Evolutionary conservation across 2,888 invertebrate species (phyloP), one percentile per base, ranked within the genome.

Genomic region (Cordilura impudica): DNA sequence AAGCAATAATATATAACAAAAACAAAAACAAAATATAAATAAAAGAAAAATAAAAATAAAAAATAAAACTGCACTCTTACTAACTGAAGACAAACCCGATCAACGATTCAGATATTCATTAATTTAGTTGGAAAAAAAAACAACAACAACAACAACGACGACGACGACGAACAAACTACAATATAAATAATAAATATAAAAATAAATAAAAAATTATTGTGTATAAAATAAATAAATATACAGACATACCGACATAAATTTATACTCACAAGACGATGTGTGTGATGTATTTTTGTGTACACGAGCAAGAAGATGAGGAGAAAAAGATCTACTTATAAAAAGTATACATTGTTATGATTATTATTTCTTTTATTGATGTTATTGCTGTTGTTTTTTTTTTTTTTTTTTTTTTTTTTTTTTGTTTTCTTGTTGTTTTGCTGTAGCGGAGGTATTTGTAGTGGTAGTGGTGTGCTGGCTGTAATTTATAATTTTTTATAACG

Each of bases 401-500:
- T 29, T 39, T 18, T 35, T 63, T 19, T 31, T 45, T 63, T 74
- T 43, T 2, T 61, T 39, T 14, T 60, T 31, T 4, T 35, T 16
- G 31, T 72, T 61, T 71, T 67, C 31, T 35, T 58, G 16, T 53
- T 72, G 19, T 53, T 76, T 53, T 21, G 51, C 65, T 19, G 65
- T 45, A 18, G 71, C 58, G 60, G 58, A 72, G 67, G 31, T 43
- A 45, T 45, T 49, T 21, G 63, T 72, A 58, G 61, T 71, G 71
- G 67, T 83, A 66, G 70, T 82, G 81, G 82, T 85, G 82, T 82
- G 84, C 83, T 82, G 86, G 84, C 82, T 85, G 87, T 88, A 87
- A 88, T 88, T 87, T 87, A 87, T 87, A 87, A 87, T 86, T 87
- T 86, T 86, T 85, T 84, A 87, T 88, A 86, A 86, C 87, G 84